Base-by-base conservation (phyloP, 2,113 vertebrate genomes). In the Xiphophorus couchianus region DNA sequence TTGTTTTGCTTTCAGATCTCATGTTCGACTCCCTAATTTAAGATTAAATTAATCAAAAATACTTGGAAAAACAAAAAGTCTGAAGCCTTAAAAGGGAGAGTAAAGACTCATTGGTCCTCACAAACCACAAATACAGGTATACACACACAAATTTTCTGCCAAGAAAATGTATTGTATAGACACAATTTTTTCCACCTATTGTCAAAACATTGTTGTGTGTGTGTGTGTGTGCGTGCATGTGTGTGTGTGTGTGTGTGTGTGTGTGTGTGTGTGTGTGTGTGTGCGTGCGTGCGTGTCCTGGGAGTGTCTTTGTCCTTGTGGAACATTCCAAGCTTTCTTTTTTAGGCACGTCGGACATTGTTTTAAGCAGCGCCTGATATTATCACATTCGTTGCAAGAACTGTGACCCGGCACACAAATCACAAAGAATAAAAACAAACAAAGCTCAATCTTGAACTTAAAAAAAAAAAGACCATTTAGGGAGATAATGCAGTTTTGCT, bases 261-360 rank as follows among this genome's bases (percentile, higher is more conserved):
- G 11, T 3, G 39, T 42, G 39, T 3, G 11, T 15, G 39, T 42
- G 39, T 15, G 11, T 42, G 39, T 15, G 39, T 44, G 42, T 44
- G 42, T 15, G 48, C 33, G 65, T 70, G 66, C 74, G 62, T 61
- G 29, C 90, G 87, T 89, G 85, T 69, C 30, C 73, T 81, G 85
- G 83, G 90, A 81, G 51, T 22, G 51, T 58, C 51, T 58, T 58
- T 58, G 48, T 51, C 48, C 48, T 51, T 87, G 82, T 85, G 63
- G 88, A 90, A 91, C 88, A 92, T 93, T 94, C 90, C 90, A 74
- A 25, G 83, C 62, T 54, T 89, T 78, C 80, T 70, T 79, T 86
- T 71, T 69, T 88, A 58, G 83, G 84, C 74, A 71, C 80, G 89
- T 88, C 1, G 64, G 61, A 72, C 65, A 90, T 91, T 92, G 88